Evolutionary conservation across 2,113 vertebrate species (phyloP).

Genomic region (Labrus mixtus): DNA sequence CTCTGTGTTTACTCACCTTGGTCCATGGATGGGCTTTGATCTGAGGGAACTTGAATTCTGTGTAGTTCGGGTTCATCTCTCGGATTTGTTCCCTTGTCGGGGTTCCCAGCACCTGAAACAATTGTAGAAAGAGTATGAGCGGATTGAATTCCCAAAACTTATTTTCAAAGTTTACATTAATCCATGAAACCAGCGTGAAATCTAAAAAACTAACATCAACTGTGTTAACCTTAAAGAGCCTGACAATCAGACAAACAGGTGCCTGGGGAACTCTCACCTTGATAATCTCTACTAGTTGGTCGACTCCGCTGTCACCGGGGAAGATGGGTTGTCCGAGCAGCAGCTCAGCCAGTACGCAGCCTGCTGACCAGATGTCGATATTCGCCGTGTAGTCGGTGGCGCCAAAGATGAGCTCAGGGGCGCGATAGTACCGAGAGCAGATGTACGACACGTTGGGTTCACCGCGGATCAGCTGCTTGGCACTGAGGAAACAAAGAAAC

Average conservation of each 20-base stretch:
- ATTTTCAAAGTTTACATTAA: background rate
- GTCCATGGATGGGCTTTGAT: constrained; percentile 99
- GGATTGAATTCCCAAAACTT: background rate
- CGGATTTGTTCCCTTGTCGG: constrained; percentile 97
- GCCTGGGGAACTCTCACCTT: constrained; percentile 77
- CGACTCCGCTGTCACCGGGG: constrained; percentile 93
- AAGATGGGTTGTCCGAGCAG: constrained; percentile 93
- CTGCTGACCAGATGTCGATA: constrained; percentile 95
- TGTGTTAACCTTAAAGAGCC: background rate
- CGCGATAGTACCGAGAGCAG: constrained; percentile 93
- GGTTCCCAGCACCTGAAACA: constrained; percentile 89
- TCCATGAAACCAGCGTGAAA: background rate
- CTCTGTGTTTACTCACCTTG: constrained; percentile 83
- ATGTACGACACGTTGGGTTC: constrained; percentile 95
- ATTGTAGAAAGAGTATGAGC: background rate
- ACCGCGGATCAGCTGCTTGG: constrained; percentile 91
- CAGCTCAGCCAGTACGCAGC: constrained; percentile 91
- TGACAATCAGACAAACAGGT: no score
- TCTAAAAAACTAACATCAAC: background rate
- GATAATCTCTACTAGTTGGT: constrained; percentile 94
- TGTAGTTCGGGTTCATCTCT: constrained; percentile 99
- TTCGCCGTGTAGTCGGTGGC: constrained; percentile 94
- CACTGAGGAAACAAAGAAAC: constrained; percentile 75
- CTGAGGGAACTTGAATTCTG: constrained; percentile 98
- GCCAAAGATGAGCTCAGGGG: constrained; percentile 93